phyloP scores from a whole-genome alignment of 2,797 vertebrate genomes.

The Pogoniulus pusillus region DNA sequence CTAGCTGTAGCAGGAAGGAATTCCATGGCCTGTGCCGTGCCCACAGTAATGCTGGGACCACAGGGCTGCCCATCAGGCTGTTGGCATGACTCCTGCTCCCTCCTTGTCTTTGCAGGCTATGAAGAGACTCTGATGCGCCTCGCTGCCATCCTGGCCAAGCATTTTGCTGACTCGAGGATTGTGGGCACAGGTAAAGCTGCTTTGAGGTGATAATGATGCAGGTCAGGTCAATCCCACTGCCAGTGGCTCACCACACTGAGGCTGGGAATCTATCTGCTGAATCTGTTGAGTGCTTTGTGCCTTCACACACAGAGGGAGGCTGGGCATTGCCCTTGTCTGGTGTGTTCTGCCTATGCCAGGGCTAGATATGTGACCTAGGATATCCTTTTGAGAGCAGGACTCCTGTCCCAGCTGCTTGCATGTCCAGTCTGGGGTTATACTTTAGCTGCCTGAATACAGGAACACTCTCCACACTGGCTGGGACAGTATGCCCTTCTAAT shows the following conservation, averaged over 20 bases:
- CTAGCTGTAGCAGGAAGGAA: background rate
- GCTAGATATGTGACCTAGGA: background rate
- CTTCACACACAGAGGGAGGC: background rate
- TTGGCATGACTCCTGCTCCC: background rate
- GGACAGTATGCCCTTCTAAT: background rate
- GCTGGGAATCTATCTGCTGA: background rate
- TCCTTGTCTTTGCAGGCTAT: conserved; percentile 80
- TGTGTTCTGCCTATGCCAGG: background rate
- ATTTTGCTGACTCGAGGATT: conserved; percentile 94
- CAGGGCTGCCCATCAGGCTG: background rate
- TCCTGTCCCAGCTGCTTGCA: background rate
- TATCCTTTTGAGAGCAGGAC: background rate
- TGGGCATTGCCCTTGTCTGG: background rate
- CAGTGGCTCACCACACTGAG: background rate
- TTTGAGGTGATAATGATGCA: background rate
- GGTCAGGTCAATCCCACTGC: background rate
- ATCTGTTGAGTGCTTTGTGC: background rate
- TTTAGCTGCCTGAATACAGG: background rate
- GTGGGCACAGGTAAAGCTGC: conserved; percentile 89
- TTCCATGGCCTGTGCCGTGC: background rate
- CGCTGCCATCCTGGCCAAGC: conserved; percentile 93
- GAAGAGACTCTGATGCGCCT: conserved; percentile 92
- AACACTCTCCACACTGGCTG: background rate
- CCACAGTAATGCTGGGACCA: background rate
- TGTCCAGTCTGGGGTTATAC: background rate